These are phyloP conservation scores for Thunnus maccoyii DNA, from an alignment of 2,113 vertebrate species.

Conservation along the genomic window DNA sequence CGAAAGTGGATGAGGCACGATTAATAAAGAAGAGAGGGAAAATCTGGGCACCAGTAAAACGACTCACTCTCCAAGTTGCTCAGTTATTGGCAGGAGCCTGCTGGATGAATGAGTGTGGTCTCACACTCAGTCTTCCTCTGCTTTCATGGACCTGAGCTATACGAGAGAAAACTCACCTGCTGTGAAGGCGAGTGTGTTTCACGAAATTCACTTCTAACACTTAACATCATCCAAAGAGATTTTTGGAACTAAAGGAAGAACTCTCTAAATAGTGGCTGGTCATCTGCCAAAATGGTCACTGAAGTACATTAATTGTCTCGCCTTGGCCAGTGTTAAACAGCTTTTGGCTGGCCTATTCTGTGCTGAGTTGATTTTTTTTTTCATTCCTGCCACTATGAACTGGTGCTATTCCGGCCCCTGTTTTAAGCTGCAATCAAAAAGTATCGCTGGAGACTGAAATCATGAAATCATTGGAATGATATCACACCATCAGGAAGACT, in stretches of 20 bases:
- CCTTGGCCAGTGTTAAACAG: conserved; percentile 35
- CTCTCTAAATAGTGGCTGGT: conserved; percentile 27
- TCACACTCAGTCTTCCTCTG: conserved; percentile 36
- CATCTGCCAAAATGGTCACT: conserved; percentile 23
- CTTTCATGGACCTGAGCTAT: conserved; percentile 40
- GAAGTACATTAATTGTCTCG: conserved; percentile 24
- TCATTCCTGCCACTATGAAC: conserved; percentile 11
- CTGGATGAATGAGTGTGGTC: conserved; percentile 35
- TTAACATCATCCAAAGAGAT: conserved; percentile 16
- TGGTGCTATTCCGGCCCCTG: conserved; percentile 9
- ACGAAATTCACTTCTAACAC: conserved; percentile 36
- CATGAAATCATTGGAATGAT: conserved; percentile 1
- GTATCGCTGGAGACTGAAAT: conserved; percentile 11
- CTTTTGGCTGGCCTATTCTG: conserved; percentile 12
- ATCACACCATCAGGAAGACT: conserved; percentile 12
- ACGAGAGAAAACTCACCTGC: conserved; percentile 43
- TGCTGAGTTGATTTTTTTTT: conserved; percentile 2
- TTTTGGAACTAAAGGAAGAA: conserved; percentile 21
- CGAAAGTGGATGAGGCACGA: conserved; percentile 72
- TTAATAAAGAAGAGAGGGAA: conserved; percentile 27
- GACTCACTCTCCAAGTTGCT: conserved; percentile 47
- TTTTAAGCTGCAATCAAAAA: conserved; percentile 25
- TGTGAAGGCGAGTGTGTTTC: conserved; percentile 9
- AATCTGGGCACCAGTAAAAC: conserved; percentile 34
- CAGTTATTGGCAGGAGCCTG: conserved; percentile 22